A percentile compares a stretch with the other conserved stretches of the same genome.
phyloP scores from a whole-genome alignment of 2,113 vertebrate species.

The Ariopsis seemanni region DNA sequence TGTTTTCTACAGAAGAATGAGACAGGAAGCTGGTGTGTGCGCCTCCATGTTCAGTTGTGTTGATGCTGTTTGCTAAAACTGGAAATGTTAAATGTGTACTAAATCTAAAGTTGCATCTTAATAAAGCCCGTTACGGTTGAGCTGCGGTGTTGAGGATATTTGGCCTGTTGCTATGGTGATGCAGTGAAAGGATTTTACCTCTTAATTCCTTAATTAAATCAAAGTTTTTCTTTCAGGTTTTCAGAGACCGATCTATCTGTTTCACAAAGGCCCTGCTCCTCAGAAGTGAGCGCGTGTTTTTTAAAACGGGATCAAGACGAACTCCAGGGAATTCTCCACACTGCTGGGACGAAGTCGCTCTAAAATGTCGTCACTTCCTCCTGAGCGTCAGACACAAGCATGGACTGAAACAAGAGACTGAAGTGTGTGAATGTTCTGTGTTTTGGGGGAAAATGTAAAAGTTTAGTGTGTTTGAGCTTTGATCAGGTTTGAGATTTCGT shows the following conservation, averaged over 20 bases:
- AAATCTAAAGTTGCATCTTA: too few species aligned
- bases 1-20: neutral
- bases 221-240: conserved; percentile 71
- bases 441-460: neutral
- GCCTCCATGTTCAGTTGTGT: neutral
- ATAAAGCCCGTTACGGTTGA: too few species aligned
- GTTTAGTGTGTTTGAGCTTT: neutral
- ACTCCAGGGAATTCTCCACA: neutral
- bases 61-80: too few species aligned
- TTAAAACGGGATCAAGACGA: neutral
- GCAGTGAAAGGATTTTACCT: too few species aligned
- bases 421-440: neutral
- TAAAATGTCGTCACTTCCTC: neutral
- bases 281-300: conserved; percentile 37
- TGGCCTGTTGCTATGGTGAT: too few species aligned
- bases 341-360: neutral
- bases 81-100: too few species aligned
- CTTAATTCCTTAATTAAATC: neutral
- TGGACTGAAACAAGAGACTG: neutral
- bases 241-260: conserved; percentile 84
- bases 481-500: neutral
- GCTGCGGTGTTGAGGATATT: too few species aligned
- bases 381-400: neutral
- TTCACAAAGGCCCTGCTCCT: conserved; percentile 76
- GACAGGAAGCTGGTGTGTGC: neutral